These are phyloP conservation scores for Dugesia japonica DNA, from an alignment of 2,888 invertebrate genomes.

Conservation along the genomic window DNA sequence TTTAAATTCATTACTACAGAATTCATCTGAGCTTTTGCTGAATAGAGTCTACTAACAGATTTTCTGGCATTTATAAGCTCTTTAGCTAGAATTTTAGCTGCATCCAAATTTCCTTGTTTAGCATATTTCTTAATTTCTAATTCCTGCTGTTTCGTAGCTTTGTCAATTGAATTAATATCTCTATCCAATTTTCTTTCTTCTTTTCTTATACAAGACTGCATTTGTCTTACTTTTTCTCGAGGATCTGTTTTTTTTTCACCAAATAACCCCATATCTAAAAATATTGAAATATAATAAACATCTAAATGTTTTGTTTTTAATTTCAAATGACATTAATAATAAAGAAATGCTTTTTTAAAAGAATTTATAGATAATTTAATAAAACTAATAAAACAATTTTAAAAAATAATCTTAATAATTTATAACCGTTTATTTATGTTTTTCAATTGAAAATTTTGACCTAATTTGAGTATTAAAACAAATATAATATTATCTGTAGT, in stretches of 20 bases:
- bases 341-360: no score
- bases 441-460: no score
- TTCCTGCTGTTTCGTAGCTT: conserved; percentile 8
- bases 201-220: conserved; percentile 80
- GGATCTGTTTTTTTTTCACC: conserved; percentile 28
- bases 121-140: conserved; percentile 32
- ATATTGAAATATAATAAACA: neutral
- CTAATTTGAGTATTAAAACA: no score
- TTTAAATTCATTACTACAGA: conserved; percentile 93
- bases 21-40: conserved; percentile 87
- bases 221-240: conserved; percentile 68
- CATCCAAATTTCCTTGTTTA: conserved; percentile 52
- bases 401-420: no score
- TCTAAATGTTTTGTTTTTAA: no score
- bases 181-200: conserved; percentile 79
- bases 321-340: no score
- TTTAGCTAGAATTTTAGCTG: conserved; percentile 79
- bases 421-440: no score
- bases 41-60: conserved; percentile 69
- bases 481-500: no score
- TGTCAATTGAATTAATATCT: conserved; percentile 60
- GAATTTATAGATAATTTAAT: no score
- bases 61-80: conserved; percentile 73
- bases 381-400: no score
- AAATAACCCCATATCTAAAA: conserved; percentile 21